Evolutionary conservation across 53 echinoderm and acorn worm species (phyloP), one percentile per base, ranked within the genome.

Genomic region (Astropecten irregularis): DNA sequence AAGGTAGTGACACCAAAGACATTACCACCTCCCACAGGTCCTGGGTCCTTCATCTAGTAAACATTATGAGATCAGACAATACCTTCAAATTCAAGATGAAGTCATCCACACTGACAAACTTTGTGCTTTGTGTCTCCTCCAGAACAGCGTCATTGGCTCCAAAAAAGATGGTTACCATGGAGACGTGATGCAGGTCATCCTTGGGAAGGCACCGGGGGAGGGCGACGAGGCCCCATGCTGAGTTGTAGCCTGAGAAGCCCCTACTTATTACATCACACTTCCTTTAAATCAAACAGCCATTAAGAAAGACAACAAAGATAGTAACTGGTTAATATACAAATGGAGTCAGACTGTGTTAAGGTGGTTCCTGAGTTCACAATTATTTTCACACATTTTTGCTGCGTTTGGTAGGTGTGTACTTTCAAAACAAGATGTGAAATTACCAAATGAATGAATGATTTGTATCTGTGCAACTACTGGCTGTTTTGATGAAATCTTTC

Each of bases 201-300:
- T 27, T 38, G 2, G 88, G 84, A 40, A 92, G 69, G 44, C 85
- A 69, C n/a, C 66, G 49, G 4, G 64, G 85, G 9, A 92, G 64
- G 27, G 59, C 81, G 54, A 77, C 40, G 40, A 38, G 38, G 33
- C 88, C 88, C 84, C 85, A 85, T 52, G 89, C 66, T 21, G 88
- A 58, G 49, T 92, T 92, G 67, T 92, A 92, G 19, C 92, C 92
- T 0, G 88, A 88, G 57, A 92, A 88, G 0, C 92, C 92, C 37
- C 92, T 68, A 38, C 65, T 70, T 10, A 88, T 16, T 33, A 92
- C 71, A 54, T 92, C 92, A 88, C 92, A 92, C 42, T 88, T 92
- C 64, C 92, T 92, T 60, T 46, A 40, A 23, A 61, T n/a, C n/a
- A 32, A 26, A 16, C 27, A 54, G 22, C 55, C 25, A 25, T 25